Percentiles rank a stretch among this genome's conserved stretches.
phyloP scores from a whole-genome alignment of 2,797 vertebrate genomes.

The Thunnus albacares region DNA sequence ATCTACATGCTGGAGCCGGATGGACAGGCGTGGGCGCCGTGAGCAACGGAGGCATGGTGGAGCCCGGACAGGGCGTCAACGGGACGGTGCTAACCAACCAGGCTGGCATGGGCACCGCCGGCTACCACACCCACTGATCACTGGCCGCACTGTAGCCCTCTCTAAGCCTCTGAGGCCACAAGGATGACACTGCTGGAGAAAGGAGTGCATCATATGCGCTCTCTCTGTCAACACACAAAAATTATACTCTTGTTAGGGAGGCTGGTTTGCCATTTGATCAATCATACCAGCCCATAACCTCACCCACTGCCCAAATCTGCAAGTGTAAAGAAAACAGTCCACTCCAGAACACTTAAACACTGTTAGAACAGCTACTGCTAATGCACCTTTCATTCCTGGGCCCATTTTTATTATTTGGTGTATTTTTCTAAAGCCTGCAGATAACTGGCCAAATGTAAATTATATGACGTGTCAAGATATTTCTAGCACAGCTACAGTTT shows the following conservation, averaged over 20 bases:
- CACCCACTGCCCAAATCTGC: conserved; percentile 75
- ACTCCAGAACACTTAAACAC: conserved; percentile 66
- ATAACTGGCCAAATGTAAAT: conserved; percentile 72
- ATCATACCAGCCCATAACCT: conserved; percentile 62
- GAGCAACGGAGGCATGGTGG: conserved; percentile 88
- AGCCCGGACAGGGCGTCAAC: conserved; percentile 90
- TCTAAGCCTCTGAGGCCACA: conserved; percentile 60
- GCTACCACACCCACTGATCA: conserved; percentile 94
- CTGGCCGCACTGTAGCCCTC: conserved; percentile 33
- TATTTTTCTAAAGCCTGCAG: conserved; percentile 67
- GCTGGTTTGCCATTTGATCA: conserved; percentile 69
- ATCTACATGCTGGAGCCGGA: conserved; percentile 90
- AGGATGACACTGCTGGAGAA: conserved; percentile 67
- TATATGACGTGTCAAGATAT: conserved; percentile 47
- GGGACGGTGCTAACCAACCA: conserved; percentile 92
- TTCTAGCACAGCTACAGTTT: conserved; percentile 64
- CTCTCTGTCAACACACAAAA: conserved; percentile 68
- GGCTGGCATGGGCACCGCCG: conserved; percentile 91
- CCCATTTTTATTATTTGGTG: conserved; percentile 74
- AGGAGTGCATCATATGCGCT: conserved; percentile 64
- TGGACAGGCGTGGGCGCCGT: conserved; percentile 90
- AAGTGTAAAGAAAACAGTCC: conserved; percentile 61
- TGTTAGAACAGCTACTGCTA: conserved; percentile 59
- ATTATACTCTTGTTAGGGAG: conserved; percentile 70
- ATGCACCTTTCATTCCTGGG: conserved; percentile 70